phyloP scores from a whole-genome alignment of 2,888 invertebrate species.

The Drosophila seclusa region DNA sequence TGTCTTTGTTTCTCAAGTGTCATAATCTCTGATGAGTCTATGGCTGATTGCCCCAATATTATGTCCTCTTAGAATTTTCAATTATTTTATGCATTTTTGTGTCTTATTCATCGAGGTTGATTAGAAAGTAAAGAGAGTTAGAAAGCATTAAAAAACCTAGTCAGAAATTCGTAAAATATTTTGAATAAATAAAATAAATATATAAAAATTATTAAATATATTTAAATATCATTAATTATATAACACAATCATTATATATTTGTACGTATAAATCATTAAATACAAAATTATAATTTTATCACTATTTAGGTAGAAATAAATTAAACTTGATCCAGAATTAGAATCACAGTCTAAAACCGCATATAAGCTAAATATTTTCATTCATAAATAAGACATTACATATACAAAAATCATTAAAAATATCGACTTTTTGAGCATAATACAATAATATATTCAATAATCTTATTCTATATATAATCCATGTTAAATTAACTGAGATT shows the following conservation, averaged over 20 bases:
- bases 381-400: too few species aligned
- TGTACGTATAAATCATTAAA: too few species aligned
- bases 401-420: too few species aligned
- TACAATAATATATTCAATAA: neutral
- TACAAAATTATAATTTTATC: too few species aligned
- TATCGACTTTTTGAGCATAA: neutral
- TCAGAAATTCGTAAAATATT: neutral
- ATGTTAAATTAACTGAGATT: neutral
- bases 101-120: neutral
- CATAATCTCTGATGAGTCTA: neutral
- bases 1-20: neutral
- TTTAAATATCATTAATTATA: too few species aligned
- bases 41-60: neutral
- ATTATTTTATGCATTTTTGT: neutral
- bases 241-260: too few species aligned
- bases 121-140: neutral
- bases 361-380: too few species aligned
- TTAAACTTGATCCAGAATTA: too few species aligned
- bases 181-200: neutral
- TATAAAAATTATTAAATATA: too few species aligned
- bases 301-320: too few species aligned
- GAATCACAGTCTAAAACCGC: too few species aligned
- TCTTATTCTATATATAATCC: neutral
- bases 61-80: neutral
- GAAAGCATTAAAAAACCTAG: neutral